Evolutionary conservation across 53 echinoderm and acorn worm genomes (phyloP).

Genomic region (Apostichopus leukothele): DNA sequence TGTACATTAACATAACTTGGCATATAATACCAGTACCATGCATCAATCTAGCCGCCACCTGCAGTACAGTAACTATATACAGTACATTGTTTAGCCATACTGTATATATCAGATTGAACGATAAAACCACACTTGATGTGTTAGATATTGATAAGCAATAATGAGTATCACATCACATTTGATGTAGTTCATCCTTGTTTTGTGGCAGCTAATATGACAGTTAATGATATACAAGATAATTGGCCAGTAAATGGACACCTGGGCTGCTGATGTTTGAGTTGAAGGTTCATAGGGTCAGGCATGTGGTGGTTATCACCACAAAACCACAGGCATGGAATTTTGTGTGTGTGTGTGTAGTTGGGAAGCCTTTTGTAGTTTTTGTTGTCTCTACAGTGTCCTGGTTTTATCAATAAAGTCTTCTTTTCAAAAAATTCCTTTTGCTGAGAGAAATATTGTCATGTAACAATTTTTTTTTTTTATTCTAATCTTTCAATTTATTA

Average conservation of each 20-base stretch:
- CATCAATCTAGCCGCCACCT: too few species aligned
- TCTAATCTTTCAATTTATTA: too few species aligned
- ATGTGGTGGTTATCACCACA: slow-evolving; percentile 8
- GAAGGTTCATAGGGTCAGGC: slow-evolving; percentile 26
- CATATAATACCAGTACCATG: too few species aligned
- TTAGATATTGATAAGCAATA: not conserved
- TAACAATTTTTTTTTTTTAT: too few species aligned
- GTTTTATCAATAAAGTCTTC: not conserved
- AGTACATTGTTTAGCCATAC: too few species aligned
- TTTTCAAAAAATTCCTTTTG: too few species aligned
- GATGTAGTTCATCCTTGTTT: not conserved
- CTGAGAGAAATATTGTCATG: too few species aligned
- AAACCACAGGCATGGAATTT: not conserved
- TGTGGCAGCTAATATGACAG: not conserved
- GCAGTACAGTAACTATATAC: too few species aligned
- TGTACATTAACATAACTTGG: too few species aligned
- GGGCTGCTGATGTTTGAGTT: not conserved
- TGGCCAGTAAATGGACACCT: not conserved
- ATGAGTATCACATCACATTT: not conserved
- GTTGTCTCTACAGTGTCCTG: not conserved
- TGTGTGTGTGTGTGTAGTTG: not conserved
- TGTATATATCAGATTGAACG: too few species aligned
- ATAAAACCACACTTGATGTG: not conserved
- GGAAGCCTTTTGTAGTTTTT: not conserved
- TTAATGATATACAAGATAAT: slow-evolving; percentile 31